These are phyloP conservation scores for Myrmecophaga tridactyla DNA, from an alignment of 2,113 vertebrate species.

Conservation along the genomic window DNA sequence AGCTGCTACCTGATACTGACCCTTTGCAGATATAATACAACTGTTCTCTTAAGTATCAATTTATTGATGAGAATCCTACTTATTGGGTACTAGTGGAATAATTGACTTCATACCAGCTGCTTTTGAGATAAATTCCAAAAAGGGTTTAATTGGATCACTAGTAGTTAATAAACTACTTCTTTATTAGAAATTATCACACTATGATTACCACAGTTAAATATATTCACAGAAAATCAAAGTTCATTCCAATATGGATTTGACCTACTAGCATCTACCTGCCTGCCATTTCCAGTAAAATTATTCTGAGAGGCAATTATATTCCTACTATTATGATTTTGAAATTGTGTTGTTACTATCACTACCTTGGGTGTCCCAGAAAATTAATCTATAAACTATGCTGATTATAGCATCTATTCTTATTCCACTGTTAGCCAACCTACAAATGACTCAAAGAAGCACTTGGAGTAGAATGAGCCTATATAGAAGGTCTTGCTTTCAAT, in stretches of 20 bases:
- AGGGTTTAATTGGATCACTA: background rate
- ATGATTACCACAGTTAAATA: slow-evolving; percentile 33
- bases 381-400: rapidly evolving
- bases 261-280: slow-evolving; percentile 8
- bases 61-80: slow-evolving; percentile 72
- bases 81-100: slow-evolving; percentile 60
- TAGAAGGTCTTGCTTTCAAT: background rate
- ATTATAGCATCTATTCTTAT: rapidly evolving
- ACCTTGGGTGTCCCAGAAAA: background rate
- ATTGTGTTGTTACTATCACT: background rate
- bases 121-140: slow-evolving; percentile 18
- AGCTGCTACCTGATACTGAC: slow-evolving; percentile 67
- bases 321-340: slow-evolving; percentile 61
- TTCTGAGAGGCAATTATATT: slow-evolving; percentile 61
- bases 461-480: background rate
- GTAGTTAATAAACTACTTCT: rapidly evolving
- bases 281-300: slow-evolving; percentile 65
- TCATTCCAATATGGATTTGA: slow-evolving; percentile 57
- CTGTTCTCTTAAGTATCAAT: slow-evolving; percentile 59
- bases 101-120: slow-evolving; percentile 70
- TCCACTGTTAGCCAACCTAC: background rate
- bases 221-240: slow-evolving; percentile 55
- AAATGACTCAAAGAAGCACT: background rate
- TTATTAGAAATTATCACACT: background rate
- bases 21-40: slow-evolving; percentile 66